phyloP scores from a whole-genome alignment of 2,888 invertebrate genomes.

The Artemia sinica region DNA sequence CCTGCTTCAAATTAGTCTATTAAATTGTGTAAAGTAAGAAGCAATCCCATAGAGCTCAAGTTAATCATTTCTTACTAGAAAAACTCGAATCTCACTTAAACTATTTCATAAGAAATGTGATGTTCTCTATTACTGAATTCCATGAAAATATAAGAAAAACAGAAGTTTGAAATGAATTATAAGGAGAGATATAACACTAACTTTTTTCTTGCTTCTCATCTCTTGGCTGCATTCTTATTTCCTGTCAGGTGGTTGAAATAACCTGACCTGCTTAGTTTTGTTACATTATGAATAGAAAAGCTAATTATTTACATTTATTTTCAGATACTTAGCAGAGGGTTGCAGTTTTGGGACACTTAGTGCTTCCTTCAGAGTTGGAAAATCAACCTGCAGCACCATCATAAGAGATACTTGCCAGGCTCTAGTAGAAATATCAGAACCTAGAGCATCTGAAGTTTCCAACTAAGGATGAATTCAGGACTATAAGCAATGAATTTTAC shows the following conservation, averaged over 20 bases:
- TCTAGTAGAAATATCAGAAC: not conserved
- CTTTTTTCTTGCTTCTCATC: too few relatives aligned
- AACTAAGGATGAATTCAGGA: not conserved
- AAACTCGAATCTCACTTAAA: too few relatives aligned
- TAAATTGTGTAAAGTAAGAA: too few relatives aligned
- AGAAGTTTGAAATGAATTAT: too few relatives aligned
- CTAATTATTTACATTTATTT: not conserved
- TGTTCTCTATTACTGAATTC: too few relatives aligned
- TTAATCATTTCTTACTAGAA: too few relatives aligned
- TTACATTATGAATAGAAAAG: not conserved
- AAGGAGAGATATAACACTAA: too few relatives aligned
- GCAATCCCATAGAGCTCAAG: too few relatives aligned
- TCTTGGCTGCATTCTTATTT: not conserved
- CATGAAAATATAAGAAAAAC: too few relatives aligned
- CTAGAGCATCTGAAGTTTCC: not conserved
- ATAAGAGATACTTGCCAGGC: not conserved
- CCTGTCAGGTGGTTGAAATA: not conserved
- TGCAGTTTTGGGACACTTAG: conserved; percentile 10
- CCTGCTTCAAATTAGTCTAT: too few relatives aligned
- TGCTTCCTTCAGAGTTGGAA: not conserved
- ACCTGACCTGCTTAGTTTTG: not conserved
- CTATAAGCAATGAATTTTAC: not conserved
- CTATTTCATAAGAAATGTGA: too few relatives aligned
- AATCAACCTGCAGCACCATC: not conserved
- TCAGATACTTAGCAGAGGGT: conserved; percentile 1